Base-by-base conservation (phyloP, 2,113 vertebrate species). In the Chrysemys picta region DNA sequence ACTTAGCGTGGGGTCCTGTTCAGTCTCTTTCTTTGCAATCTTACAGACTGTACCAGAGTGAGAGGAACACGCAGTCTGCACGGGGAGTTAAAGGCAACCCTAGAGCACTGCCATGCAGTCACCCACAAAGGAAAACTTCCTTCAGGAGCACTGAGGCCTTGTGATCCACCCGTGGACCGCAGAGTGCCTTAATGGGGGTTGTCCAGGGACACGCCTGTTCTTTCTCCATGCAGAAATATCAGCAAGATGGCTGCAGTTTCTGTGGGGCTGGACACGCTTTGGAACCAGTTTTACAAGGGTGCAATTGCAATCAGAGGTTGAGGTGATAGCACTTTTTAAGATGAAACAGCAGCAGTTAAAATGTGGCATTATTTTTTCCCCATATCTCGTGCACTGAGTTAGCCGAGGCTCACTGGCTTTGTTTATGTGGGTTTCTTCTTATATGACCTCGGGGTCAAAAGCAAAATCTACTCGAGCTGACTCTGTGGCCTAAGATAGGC, bases 281-380 rank as follows among this genome's bases (percentile, higher is more conserved):
- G 79, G 19, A 69, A 22, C 50, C 42, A 1, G 0, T 1, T 0
- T 3, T 5, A 0, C n/a, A 0, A 6, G 0, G 57, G 0, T 35
- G 87, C 6, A 1, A 1, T 24, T 82, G 83, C 2, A 1, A 19
- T 81, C 57, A 59, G 94, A 49, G 42, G 1, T 45, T 0, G 14
- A 78, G 24, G 49, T n/a, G 5, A 10, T 5, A 47, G 82, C 29
- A 3, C 16, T 24, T 62, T 62, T 62, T 31, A 62, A 62, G 59
- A 62, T 65, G 62, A 8, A 38, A n/a, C 65, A 69, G 49, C 5
- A 54, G 86, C 86, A 81, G 42, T 1, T 62, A 1, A 13, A 5
- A 6, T 2, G 38, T 54, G 16, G 27, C 38, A 2, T 2, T 8
- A 16, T 72, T n/a, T 5, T 75, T 42, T 42, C 38, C 35, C 25